Evolutionary conservation across 2,113 vertebrate genomes (phyloP).

Genomic region (Nerophis lumbriciformis): DNA sequence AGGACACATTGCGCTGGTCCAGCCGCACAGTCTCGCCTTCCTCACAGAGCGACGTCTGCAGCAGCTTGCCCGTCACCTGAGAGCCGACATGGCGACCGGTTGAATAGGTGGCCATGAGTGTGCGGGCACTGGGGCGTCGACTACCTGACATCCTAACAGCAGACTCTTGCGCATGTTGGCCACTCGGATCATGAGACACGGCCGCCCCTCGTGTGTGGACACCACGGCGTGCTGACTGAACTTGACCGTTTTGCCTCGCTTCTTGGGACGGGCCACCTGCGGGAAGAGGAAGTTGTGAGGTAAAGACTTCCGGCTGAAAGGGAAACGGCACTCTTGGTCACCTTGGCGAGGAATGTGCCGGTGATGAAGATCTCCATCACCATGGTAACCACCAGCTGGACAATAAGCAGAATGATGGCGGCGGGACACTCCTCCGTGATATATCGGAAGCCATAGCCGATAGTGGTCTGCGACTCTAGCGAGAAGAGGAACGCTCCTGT

Average conservation of each 20-base stretch:
- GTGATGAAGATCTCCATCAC: constrained; percentile 99
- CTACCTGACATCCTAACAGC: constrained; percentile 85
- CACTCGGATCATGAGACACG: constrained; percentile 91
- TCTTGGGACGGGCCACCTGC: constrained; percentile 90
- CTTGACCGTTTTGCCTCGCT: constrained; percentile 90
- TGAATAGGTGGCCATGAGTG: constrained; percentile 29
- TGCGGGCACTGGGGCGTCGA: not conserved
- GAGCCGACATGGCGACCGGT: constrained; percentile 38
- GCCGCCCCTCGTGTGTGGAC: constrained; percentile 80
- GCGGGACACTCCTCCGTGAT: constrained; percentile 94
- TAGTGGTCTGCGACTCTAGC: constrained; percentile 95
- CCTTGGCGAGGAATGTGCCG: constrained; percentile 93
- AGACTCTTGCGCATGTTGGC: constrained; percentile 97
- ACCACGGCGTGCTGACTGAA: constrained; percentile 93
- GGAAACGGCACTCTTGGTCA: constrained; percentile 6
- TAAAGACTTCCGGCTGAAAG: not conserved
- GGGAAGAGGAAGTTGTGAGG: not conserved
- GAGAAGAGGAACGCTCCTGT: constrained; percentile 96
- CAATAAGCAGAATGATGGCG: constrained; percentile 90
- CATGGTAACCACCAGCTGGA: constrained; percentile 93
- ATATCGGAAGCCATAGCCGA: constrained; percentile 94
- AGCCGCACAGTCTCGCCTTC: constrained; percentile 87
- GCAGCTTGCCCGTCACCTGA: constrained; percentile 89
- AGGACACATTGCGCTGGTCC: constrained; percentile 91
- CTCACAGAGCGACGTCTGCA: constrained; percentile 88